phyloP scores from a whole-genome alignment of 64 coral and sea anemone species.

The Dendrophyllia cribrosa region DNA sequence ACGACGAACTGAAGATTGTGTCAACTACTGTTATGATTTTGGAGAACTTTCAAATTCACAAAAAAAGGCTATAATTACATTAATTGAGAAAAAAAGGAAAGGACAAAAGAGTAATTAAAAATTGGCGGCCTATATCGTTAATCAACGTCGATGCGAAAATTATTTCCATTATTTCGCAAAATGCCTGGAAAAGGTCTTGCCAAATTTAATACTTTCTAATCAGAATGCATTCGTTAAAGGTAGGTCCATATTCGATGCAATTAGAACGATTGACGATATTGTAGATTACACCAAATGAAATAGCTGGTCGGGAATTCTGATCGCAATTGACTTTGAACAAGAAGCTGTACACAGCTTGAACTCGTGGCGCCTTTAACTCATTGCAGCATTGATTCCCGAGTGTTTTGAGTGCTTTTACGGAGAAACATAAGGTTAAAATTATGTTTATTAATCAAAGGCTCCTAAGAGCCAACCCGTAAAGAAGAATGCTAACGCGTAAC shows the following conservation, averaged over 20 bases:
- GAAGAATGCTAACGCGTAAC: no score
- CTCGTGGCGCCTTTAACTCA: no score
- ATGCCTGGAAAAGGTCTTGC: not conserved
- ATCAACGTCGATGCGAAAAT: slow-evolving; percentile 47
- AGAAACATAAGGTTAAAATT: no score
- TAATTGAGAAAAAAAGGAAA: slow-evolving; percentile 16
- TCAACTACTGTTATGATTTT: slow-evolving; percentile 13
- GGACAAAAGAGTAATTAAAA: not conserved
- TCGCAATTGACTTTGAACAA: no score
- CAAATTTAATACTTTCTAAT: slow-evolving; percentile 8
- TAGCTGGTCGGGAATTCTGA: no score
- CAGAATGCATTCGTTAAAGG: slow-evolving; percentile 42
- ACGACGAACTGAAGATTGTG: not conserved
- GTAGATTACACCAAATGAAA: no score
- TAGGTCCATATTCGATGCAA: no score
- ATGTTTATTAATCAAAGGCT: no score
- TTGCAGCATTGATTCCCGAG: not conserved
- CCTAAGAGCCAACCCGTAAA: no score
- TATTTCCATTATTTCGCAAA: not conserved
- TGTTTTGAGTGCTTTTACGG: no score
- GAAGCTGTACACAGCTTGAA: no score
- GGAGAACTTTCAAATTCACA: slow-evolving; percentile 10
- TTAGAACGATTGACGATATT: no score
- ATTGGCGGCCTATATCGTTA: slow-evolving; percentile 38
- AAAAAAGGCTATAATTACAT: not conserved